A percentile compares a stretch with the other conserved stretches of the same genome.
Conservation (phyloP, 2,113 vertebrate species). For the Onychostruthus taczanowskii region DNA sequence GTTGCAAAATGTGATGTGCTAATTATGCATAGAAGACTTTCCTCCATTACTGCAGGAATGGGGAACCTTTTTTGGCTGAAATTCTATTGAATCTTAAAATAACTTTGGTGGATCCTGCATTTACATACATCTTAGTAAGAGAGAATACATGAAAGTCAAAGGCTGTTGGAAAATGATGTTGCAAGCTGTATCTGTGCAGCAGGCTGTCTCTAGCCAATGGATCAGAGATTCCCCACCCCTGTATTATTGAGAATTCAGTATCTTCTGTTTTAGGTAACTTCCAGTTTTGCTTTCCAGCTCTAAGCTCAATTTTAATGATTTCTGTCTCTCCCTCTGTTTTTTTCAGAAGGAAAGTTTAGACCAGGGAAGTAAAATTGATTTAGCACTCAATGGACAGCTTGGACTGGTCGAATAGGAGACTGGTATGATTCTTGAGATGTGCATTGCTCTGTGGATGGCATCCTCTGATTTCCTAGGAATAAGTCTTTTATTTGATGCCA, state of each 20-base stretch:
- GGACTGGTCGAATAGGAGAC: background rate
- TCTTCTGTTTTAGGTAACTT: conserved; percentile 7
- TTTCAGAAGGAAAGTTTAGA: conserved; percentile 22
- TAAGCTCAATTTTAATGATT: conserved; percentile 19
- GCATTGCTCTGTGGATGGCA: conserved; percentile 17
- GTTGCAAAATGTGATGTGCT: background rate
- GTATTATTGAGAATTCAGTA: conserved; percentile 3
- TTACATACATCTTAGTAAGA: conserved; percentile 43
- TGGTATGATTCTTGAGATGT: background rate
- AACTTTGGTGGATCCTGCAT: conserved; percentile 46
- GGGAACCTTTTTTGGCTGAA: conserved; percentile 35
- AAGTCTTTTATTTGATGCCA: conserved; percentile 12
- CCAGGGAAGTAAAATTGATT: background rate
- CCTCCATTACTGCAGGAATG: conserved; percentile 25
- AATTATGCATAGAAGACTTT: background rate
- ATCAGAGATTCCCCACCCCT: conserved; percentile 52
- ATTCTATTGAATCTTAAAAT: background rate
- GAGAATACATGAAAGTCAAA: background rate
- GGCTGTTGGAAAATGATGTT: background rate
- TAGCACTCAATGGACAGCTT: conserved; percentile 16
- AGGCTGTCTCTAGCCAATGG: conserved; percentile 1
- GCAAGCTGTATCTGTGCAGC: conserved; percentile 9
- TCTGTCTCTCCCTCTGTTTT: conserved; percentile 30
- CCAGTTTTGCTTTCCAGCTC: conserved; percentile 26
- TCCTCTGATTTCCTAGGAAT: conserved; percentile 4